Evolutionary conservation across 2,888 invertebrate species (phyloP).

Genomic region (Lapara coniferarum): DNA sequence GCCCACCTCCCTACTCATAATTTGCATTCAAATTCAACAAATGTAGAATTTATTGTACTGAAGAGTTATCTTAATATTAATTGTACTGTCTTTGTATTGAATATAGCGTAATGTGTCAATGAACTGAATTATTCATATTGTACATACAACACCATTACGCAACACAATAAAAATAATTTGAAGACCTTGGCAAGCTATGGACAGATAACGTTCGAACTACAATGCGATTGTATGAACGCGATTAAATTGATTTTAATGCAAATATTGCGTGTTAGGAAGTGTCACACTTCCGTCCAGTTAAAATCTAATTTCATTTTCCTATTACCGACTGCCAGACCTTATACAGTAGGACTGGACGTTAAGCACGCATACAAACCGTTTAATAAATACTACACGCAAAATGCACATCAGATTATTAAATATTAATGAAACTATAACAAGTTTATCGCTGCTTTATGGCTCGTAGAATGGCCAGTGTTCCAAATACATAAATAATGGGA

Average conservation of each 20-base stretch:
- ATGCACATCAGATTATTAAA: background rate
- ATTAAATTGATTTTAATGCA: background rate
- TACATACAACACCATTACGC: background rate
- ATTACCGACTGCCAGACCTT: background rate
- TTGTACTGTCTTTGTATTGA: no score
- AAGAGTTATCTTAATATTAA: no score
- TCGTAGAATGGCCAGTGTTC: background rate
- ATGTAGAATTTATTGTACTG: no score
- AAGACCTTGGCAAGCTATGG: background rate
- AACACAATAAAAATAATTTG: background rate
- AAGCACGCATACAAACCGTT: conserved; percentile 11
- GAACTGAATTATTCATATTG: background rate
- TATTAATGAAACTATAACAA: conserved; percentile 6
- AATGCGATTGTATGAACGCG: background rate
- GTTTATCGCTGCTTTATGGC: background rate
- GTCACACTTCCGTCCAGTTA: conserved; percentile 28
- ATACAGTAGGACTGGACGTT: conserved; percentile 26
- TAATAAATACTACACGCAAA: conserved; percentile 5
- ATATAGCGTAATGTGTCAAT: background rate
- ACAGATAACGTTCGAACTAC: background rate
- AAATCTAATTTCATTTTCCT: background rate
- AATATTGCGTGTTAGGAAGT: conserved; percentile 26
- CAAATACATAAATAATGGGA: background rate
- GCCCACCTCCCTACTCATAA: no score
- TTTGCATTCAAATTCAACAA: no score